Evolutionary conservation across 2,113 vertebrate species (phyloP).

Genomic region (Pica pica): DNA sequence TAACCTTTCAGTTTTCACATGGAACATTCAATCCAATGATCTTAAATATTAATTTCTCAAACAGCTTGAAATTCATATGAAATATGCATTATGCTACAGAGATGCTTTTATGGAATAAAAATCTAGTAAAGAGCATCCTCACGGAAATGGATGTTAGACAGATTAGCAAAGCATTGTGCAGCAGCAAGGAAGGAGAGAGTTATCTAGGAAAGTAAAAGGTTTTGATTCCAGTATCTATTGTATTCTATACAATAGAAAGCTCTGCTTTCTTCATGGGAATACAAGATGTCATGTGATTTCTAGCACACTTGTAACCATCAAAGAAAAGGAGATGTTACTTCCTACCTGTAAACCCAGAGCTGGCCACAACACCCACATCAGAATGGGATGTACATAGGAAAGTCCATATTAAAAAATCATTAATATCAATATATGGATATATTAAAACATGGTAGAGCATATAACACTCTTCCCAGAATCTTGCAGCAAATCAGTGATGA

Average conservation of each 20-base stretch:
- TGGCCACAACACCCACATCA: not conserved
- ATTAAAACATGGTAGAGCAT: not conserved
- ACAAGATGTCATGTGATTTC: not conserved
- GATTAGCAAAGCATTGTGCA: not conserved
- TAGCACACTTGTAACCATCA: not conserved
- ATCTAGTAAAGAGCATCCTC: not conserved
- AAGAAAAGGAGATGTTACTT: not conserved
- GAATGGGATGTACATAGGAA: not conserved
- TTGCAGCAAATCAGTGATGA: not conserved
- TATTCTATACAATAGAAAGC: not conserved
- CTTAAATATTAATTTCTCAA: constrained; percentile 12
- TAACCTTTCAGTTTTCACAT: not conserved
- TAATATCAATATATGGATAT: not conserved
- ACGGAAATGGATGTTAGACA: not conserved
- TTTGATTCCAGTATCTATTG: not conserved
- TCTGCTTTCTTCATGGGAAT: not conserved
- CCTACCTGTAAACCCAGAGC: not conserved
- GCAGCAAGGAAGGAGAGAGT: not conserved
- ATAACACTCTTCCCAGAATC: not conserved
- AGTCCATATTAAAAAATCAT: not conserved
- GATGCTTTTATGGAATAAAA: not conserved
- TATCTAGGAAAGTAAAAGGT: not conserved
- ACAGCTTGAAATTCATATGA: not conserved
- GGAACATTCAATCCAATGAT: not conserved
- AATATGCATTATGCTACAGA: not conserved